Conservation (phyloP, 2,888 invertebrate genomes). For the Heterodera filipjevi region DNA sequence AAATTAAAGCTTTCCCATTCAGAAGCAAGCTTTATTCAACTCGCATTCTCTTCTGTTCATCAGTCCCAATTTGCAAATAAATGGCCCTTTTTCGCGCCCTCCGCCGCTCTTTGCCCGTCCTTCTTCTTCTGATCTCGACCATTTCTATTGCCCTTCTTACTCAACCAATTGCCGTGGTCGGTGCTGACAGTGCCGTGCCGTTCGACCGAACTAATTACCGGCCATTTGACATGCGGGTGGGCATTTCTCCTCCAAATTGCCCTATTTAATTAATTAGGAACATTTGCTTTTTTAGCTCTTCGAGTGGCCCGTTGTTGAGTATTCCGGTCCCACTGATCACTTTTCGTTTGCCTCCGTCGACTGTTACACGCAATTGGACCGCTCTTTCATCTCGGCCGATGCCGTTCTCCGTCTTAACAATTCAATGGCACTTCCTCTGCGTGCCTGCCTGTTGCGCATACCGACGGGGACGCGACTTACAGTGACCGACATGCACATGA, state of each 20-base stretch:
- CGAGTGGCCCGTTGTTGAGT: neutral
- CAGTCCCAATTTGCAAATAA: neutral
- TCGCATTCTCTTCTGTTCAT: too few relatives aligned
- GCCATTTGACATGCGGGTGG: neutral
- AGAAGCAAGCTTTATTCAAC: too few relatives aligned
- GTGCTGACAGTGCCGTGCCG: neutral
- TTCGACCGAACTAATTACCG: neutral
- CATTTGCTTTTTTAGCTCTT: neutral
- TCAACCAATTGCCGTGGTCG: neutral
- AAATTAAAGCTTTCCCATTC: too few relatives aligned
- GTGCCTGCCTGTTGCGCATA: constrained; percentile 2
- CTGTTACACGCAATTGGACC: constrained; percentile 19
- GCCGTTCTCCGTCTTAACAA: constrained; percentile 12
- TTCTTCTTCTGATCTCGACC: neutral
- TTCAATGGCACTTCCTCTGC: neutral
- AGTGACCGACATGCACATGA: neutral
- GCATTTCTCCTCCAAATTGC: neutral
- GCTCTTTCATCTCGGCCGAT: constrained; percentile 13
- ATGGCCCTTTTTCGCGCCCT: neutral
- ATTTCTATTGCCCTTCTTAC: neutral
- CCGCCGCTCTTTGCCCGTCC: neutral
- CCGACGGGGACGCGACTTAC: neutral
- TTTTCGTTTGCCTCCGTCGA: neutral
- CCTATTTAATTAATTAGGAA: neutral
- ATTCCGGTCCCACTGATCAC: neutral